Conservation (phyloP, 2,113 vertebrate species). For the Calidris pygmaea region DNA sequence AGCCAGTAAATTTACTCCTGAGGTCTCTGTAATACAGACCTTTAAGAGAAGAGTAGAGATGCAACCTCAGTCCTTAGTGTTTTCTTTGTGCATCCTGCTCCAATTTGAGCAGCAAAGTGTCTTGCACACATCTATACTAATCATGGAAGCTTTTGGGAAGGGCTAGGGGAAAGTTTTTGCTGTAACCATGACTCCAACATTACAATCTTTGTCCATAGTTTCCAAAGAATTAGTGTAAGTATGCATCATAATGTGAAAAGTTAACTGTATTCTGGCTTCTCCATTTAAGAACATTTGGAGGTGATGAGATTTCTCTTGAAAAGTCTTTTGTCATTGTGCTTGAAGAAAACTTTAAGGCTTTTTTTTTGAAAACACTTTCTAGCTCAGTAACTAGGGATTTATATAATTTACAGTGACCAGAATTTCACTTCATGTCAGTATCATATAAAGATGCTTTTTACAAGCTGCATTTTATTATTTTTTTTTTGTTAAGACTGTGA, state of each 20-base stretch:
- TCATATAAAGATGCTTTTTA: not conserved
- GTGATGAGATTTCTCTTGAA: not conserved
- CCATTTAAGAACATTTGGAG: not conserved
- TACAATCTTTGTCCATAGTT: not conserved
- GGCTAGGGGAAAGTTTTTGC: not conserved
- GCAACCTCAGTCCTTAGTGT: not conserved
- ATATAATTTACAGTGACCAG: not conserved
- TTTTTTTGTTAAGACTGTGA: not conserved
- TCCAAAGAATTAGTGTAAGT: not conserved
- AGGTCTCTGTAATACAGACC: not conserved
- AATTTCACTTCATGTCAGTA: not conserved
- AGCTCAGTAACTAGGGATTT: not conserved
- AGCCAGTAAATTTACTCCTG: not conserved
- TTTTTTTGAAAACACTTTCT: not conserved
- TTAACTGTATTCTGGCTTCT: not conserved
- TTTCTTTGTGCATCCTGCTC: not conserved
- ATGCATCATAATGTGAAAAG: not conserved
- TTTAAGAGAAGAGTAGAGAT: not conserved
- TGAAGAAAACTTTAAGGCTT: not conserved
- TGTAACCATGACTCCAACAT: not conserved
- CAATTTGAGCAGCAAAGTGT: not conserved
- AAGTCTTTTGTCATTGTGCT: not conserved
- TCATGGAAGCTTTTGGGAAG: not conserved
- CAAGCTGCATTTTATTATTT: not conserved
- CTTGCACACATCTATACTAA: not conserved